Evolutionary conservation across 2,888 invertebrate species (phyloP).

Genomic region (Amaurobius ferox): DNA sequence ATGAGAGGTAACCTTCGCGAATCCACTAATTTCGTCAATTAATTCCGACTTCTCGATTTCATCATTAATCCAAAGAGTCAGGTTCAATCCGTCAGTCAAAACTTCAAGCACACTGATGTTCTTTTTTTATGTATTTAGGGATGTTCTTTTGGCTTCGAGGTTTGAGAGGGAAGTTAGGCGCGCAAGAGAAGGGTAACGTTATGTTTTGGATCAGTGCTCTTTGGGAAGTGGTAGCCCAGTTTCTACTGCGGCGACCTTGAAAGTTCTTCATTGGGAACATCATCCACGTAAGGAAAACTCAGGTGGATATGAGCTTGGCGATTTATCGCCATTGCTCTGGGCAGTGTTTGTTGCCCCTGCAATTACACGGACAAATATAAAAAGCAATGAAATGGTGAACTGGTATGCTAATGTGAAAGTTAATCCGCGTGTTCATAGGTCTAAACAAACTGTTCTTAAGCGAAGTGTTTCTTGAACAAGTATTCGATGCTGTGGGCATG

Average conservation of each 20-base stretch:
- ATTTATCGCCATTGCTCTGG: neutral
- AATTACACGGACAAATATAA: too few species aligned
- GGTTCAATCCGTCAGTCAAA: neutral
- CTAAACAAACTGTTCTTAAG: too few species aligned
- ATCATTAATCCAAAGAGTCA: conserved; percentile 26
- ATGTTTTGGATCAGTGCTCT: conserved; percentile 71
- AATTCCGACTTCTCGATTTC: neutral
- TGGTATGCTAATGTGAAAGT: too few species aligned
- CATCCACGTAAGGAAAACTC: conserved; percentile 44
- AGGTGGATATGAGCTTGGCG: neutral
- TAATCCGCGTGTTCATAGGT: too few species aligned
- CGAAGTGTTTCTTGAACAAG: too few species aligned
- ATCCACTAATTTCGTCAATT: neutral
- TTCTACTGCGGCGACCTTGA: conserved; percentile 62
- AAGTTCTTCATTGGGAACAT: conserved; percentile 69
- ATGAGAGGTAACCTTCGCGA: neutral
- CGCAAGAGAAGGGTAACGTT: conserved; percentile 39
- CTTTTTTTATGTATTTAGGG: conserved; percentile 3
- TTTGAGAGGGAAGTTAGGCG: conserved; percentile 3
- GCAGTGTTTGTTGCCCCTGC: neutral
- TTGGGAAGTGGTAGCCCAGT: conserved; percentile 64
- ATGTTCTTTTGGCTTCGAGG: conserved; percentile 20
- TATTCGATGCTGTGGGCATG: too few species aligned
- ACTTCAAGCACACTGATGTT: neutral
- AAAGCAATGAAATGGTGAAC: too few species aligned